Conservation (phyloP, 2,888 invertebrate genomes). For the Lamellibrachia satsuma region DNA sequence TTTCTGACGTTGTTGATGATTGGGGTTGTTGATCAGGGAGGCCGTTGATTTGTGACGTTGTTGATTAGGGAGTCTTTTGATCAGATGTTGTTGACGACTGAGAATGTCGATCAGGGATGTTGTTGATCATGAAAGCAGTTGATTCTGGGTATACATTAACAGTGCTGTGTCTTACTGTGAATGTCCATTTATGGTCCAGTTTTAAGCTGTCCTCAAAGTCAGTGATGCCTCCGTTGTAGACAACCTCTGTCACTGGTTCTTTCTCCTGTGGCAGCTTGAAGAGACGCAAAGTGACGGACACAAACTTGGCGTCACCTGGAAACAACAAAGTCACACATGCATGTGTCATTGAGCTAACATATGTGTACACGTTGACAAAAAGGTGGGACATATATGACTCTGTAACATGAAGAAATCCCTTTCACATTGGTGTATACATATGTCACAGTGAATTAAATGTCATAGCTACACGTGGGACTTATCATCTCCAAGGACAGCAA, state of each 20-base stretch:
- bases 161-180: conserved; percentile 31
- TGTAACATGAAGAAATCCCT: no score
- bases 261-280: conserved; percentile 53
- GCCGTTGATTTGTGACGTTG: no score
- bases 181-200: conserved; percentile 32
- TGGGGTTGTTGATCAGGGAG: no score
- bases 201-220: conserved; percentile 28
- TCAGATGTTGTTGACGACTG: no score
- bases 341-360: not conserved
- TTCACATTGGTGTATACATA: no score
- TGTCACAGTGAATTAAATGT: no score
- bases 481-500: no score
- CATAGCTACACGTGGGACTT: no score
- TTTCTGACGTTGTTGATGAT: no score
- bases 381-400: no score
- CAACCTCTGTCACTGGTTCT: conserved; percentile 24
- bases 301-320: conserved; percentile 56
- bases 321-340: not conserved
- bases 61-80: no score
- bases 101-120: not conserved
- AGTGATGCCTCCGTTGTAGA: conserved; percentile 30
- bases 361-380: not conserved
- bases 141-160: not conserved
- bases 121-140: not conserved
- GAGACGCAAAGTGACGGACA: conserved; percentile 57